Evolutionary conservation across 2,888 invertebrate species (phyloP).

Genomic region (Steinernema carpocapsae): DNA sequence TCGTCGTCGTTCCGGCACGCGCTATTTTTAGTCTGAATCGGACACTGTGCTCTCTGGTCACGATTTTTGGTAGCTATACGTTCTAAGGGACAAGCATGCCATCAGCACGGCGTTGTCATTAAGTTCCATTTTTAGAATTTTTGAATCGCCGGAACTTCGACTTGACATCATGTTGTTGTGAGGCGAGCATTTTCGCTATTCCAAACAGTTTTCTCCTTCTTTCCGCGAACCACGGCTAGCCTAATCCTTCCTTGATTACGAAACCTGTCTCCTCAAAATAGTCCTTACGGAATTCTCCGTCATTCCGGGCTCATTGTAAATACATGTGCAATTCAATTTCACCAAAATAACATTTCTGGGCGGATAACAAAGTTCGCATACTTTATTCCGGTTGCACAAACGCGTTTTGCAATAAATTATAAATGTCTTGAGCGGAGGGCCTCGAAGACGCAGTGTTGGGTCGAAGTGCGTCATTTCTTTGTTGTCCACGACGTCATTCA

Average conservation of each 20-base stretch:
- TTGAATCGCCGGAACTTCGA: not conserved
- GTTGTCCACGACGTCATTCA: not conserved
- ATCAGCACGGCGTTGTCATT: not conserved
- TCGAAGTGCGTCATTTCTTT: not conserved
- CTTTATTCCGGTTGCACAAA: too few species aligned
- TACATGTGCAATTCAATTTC: too few species aligned
- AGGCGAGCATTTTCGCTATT: not conserved
- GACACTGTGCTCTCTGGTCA: too few species aligned
- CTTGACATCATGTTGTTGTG: conserved; percentile 14
- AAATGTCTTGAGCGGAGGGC: not conserved
- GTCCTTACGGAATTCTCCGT: too few species aligned
- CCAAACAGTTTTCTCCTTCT: too few species aligned
- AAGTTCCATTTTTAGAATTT: conserved; percentile 7
- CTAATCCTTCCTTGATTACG: not conserved
- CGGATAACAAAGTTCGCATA: not conserved
- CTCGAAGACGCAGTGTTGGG: too few species aligned
- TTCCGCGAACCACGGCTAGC: not conserved
- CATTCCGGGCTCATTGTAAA: too few species aligned
- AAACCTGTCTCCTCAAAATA: too few species aligned
- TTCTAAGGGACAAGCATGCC: too few species aligned
- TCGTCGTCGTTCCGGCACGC: too few species aligned
- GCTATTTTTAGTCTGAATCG: too few species aligned
- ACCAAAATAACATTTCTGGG: not conserved
- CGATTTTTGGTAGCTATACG: too few species aligned
- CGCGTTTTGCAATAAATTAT: conserved; percentile 22